A percentile compares a stretch with the other conserved stretches of the same genome.
phyloP scores from a whole-genome alignment of 2,113 vertebrate species.

The Alligator sinensis region DNA sequence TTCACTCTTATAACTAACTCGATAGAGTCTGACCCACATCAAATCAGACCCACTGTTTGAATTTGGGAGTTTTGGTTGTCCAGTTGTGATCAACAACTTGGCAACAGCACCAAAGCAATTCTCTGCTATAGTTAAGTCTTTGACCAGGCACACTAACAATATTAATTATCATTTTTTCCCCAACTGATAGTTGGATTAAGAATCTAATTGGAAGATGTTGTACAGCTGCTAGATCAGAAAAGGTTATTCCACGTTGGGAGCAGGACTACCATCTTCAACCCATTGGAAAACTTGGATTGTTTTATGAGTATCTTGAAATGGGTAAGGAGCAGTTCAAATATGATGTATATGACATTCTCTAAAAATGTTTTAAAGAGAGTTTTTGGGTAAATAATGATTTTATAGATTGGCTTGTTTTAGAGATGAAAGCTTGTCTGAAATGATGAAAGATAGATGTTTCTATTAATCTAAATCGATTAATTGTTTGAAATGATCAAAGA shows the following conservation, averaged over 20 bases:
- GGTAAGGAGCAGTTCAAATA: constrained; percentile 79
- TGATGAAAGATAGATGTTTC: not conserved
- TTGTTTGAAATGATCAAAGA: not conserved
- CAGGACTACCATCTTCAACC: constrained; percentile 91
- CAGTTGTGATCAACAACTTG: not conserved
- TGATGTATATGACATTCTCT: not conserved
- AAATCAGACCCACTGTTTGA: not conserved
- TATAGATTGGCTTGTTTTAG: not conserved
- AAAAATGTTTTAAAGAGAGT: not conserved
- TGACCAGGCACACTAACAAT: constrained; percentile 17
- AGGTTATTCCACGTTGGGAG: constrained; percentile 88
- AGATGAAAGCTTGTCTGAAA: not conserved
- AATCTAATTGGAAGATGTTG: constrained; percentile 87
- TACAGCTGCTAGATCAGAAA: constrained; percentile 76
- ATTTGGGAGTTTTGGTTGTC: not conserved
- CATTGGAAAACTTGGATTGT: constrained; percentile 87
- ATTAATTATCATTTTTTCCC: constrained; percentile 26
- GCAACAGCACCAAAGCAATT: not conserved
- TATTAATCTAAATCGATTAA: not conserved
- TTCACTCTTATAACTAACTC: not conserved
- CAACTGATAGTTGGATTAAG: constrained; percentile 87
- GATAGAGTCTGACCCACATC: not conserved
- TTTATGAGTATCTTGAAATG: constrained; percentile 97
- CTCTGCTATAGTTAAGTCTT: not conserved
- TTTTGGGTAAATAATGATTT: not conserved